These are phyloP conservation scores for Amphilophus citrinellus DNA, from an alignment of 2,113 vertebrate genomes.

Conservation along the genomic window DNA sequence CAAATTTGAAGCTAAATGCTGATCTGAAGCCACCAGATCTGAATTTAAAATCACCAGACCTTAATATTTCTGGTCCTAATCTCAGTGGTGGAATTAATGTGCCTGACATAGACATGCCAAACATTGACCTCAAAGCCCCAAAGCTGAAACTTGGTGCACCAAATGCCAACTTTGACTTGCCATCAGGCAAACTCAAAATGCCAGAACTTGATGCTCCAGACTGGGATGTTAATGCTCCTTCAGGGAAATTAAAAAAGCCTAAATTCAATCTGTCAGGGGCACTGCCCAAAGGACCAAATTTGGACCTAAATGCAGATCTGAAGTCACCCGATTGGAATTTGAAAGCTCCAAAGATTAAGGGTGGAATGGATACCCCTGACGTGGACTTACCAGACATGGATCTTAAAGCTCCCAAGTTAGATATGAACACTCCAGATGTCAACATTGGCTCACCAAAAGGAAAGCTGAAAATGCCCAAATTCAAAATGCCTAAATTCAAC, in stretches of 20 bases:
- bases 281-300: too few relatives aligned
- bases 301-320: too few relatives aligned
- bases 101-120: slow-evolving; percentile 57
- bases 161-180: slow-evolving; percentile 41
- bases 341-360: too few relatives aligned
- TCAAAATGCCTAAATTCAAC: too few relatives aligned
- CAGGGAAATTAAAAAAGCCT: slow-evolving; percentile 55
- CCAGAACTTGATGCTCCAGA: slow-evolving; percentile 51
- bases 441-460: too few relatives aligned
- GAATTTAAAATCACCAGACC: slow-evolving; percentile 41
- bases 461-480: too few relatives aligned
- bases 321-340: too few relatives aligned
- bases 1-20: neutral
- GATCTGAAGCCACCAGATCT: neutral
- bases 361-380: too few relatives aligned
- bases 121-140: slow-evolving; percentile 39
- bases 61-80: slow-evolving; percentile 48
- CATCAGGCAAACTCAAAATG: slow-evolving; percentile 55
- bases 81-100: slow-evolving; percentile 47
- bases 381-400: too few relatives aligned
- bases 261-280: slow-evolving; percentile 40
- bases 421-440: too few relatives aligned
- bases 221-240: slow-evolving; percentile 49
- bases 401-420: too few relatives aligned
- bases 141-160: slow-evolving; percentile 47